A percentile compares a stretch with the other conserved stretches of the same genome.
Evolutionary conservation across 2,888 invertebrate genomes (phyloP).

Genomic region (Andrena hattorfiana): DNA sequence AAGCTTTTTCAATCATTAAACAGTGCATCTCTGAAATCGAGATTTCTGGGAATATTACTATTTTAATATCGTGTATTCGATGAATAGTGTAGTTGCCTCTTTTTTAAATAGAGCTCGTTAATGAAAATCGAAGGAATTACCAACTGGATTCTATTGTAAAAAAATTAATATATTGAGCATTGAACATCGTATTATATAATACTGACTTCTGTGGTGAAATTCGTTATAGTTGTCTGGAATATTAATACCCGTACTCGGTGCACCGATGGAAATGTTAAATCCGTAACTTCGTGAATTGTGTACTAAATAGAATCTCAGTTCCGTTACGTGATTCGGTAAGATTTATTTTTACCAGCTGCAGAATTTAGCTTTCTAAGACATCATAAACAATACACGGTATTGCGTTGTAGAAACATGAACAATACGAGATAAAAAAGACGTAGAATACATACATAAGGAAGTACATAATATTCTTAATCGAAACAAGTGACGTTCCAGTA

Average conservation of each 20-base stretch:
- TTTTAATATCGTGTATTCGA: too few species aligned
- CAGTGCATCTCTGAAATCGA: too few species aligned
- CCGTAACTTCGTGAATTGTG: slow-evolving; percentile 6
- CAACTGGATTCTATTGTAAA: too few species aligned
- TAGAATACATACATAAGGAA: neutral
- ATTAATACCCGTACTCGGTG: slow-evolving; percentile 18
- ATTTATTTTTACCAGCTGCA: slow-evolving; percentile 16
- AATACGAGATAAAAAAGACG: neutral
- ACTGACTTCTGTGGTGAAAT: neutral
- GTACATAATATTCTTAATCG: neutral
- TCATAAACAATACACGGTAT: neutral
- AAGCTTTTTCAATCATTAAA: too few species aligned
- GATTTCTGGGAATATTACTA: too few species aligned
- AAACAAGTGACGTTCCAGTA: slow-evolving; percentile 2
- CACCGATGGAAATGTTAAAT: slow-evolving; percentile 31
- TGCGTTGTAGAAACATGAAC: neutral
- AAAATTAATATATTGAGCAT: too few species aligned
- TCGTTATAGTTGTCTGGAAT: slow-evolving; percentile 8
- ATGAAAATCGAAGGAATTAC: too few species aligned
- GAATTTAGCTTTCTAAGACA: neutral
- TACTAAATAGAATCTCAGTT: slow-evolving; percentile 17
- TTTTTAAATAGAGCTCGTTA: too few species aligned
- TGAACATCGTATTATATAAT: neutral
- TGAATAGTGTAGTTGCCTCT: too few species aligned
- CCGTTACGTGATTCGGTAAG: slow-evolving; percentile 21